Evolutionary conservation across 2,113 vertebrate species (phyloP).

Genomic region (Xenopus borealis): DNA sequence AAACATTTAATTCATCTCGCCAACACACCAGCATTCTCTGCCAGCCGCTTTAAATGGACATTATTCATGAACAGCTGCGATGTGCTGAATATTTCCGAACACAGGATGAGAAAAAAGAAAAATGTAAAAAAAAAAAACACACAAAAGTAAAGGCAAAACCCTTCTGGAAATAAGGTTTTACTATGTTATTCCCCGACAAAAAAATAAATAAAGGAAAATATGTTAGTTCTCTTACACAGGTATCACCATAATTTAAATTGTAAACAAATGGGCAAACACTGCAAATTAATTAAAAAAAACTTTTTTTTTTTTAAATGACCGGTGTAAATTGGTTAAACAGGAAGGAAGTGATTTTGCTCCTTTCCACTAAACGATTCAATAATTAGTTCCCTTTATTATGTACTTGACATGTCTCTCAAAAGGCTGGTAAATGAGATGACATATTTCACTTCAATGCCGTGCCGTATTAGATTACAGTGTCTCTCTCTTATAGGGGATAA

Average conservation of each 20-base stretch:
- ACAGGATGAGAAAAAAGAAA: slow-evolving; percentile 20
- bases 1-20: slow-evolving; percentile 98
- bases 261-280: too few species aligned
- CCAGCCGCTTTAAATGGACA: slow-evolving; percentile 93
- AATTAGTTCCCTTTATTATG: slow-evolving; percentile 49
- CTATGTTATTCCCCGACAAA: slow-evolving; percentile 35
- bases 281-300: not conserved
- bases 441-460: slow-evolving; percentile 46
- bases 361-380: slow-evolving; percentile 47
- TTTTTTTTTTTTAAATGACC: slow-evolving; percentile 29
- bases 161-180: slow-evolving; percentile 85
- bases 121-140: slow-evolving; percentile 3
- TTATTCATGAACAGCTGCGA: slow-evolving; percentile 99
- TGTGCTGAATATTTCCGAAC: slow-evolving; percentile 81
- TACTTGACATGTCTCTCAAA: slow-evolving; percentile 47
- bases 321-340: slow-evolving; percentile 36
- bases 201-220: too few species aligned
- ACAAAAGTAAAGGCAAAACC: slow-evolving; percentile 78
- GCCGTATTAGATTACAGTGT: slow-evolving; percentile 44
- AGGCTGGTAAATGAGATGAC: slow-evolving; percentile 49
- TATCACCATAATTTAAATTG: too few species aligned
- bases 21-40: slow-evolving; percentile 73
- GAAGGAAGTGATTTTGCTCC: slow-evolving; percentile 42
- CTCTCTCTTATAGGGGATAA: slow-evolving; percentile 39
- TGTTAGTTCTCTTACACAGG: too few species aligned